These are phyloP conservation scores for Drosophila tani DNA, from an alignment of 1,140 invertebrate species.

Conservation along the genomic window DNA sequence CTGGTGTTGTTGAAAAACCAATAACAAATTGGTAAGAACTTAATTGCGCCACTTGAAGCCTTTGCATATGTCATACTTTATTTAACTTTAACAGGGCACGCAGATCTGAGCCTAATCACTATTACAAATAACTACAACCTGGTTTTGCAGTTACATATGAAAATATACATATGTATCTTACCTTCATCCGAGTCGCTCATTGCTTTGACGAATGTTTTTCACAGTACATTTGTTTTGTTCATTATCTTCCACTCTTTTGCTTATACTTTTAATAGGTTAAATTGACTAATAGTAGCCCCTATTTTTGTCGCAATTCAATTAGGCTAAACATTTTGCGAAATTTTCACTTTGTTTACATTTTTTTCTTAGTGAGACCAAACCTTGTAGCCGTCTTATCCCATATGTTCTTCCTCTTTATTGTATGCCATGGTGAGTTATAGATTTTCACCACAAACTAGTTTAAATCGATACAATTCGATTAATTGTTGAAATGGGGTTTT, in stretches of 20 bases:
- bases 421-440: too few species aligned
- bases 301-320: constrained; percentile 13
- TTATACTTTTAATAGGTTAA: too few species aligned
- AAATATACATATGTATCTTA: constrained; percentile 10
- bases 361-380: constrained; percentile 6
- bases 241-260: not conserved
- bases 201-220: not conserved
- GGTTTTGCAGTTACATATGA: not conserved
- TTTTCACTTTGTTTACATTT: constrained; percentile 70
- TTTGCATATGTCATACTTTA: not conserved
- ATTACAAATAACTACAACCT: too few species aligned
- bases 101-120: not conserved
- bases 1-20: constrained; percentile 45
- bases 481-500: too few species aligned
- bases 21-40: constrained; percentile 14
- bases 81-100: not conserved
- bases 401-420: too few species aligned
- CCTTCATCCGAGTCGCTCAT: constrained; percentile 75
- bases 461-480: too few species aligned
- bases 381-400: not conserved
- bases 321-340: constrained; percentile 29
- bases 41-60: constrained; percentile 3
- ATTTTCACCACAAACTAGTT: too few species aligned
- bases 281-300: constrained; percentile 14
- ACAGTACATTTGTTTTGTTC: not conserved